Conservation (phyloP, 2,888 invertebrate species). For the Merodon equestris region DNA sequence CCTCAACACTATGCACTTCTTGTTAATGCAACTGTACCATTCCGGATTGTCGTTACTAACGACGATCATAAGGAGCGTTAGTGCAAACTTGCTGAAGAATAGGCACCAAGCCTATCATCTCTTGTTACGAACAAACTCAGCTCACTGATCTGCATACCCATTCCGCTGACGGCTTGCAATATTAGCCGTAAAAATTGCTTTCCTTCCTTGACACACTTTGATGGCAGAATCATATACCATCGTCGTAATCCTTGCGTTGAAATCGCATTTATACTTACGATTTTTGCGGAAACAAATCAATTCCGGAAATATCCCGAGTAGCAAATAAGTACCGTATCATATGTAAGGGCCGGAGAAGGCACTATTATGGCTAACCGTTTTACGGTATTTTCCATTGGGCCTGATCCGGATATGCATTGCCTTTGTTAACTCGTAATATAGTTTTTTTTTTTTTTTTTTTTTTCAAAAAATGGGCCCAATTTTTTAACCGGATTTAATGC, state of each 20-base stretch:
- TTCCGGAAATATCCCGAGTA: conserved; percentile 84
- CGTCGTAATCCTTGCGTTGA: conserved; percentile 79
- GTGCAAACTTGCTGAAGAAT: conserved; percentile 80
- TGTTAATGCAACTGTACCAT: conserved; percentile 92
- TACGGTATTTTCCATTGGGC: no score
- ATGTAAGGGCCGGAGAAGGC: no score
- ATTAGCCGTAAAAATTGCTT: conserved; percentile 76
- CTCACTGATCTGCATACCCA: conserved; percentile 79
- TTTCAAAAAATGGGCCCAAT: no score
- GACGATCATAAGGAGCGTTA: conserved; percentile 83
- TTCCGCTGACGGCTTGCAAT: conserved; percentile 78
- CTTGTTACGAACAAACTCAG: conserved; percentile 78
- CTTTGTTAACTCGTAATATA: no score
- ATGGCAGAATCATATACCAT: conserved; percentile 78
- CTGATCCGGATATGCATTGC: no score
- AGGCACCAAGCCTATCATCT: conserved; percentile 83
- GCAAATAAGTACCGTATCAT: no score
- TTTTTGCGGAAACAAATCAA: conserved; percentile 81
- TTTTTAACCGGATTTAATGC: no score
- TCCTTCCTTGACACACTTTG: conserved; percentile 72
- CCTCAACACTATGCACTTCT: conserved; percentile 89
- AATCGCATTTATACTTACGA: conserved; percentile 71
- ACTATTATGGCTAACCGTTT: no score
- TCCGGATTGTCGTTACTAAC: conserved; percentile 85
- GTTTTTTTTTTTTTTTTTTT: no score